phyloP scores from a whole-genome alignment of 1,140 invertebrate genomes.

The Asobara japonica region DNA sequence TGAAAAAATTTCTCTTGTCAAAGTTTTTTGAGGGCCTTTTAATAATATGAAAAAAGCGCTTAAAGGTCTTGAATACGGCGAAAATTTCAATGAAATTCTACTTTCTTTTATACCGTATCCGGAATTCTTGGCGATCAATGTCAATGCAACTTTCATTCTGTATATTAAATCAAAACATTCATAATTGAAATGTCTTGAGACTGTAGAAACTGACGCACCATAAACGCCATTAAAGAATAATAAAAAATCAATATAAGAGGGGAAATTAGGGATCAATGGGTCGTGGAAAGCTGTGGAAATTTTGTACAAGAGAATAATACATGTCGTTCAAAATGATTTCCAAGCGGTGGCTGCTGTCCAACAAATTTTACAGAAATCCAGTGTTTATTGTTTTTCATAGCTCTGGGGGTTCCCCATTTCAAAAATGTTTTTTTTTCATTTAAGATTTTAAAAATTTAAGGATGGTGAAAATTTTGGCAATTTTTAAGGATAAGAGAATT shows the following conservation, averaged over 20 bases:
- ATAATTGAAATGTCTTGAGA: neutral
- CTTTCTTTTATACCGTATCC: neutral
- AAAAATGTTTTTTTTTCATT: no score
- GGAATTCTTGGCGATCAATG: neutral
- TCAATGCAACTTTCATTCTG: neutral
- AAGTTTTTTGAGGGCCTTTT: no score
- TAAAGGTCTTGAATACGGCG: neutral
- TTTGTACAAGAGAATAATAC: neutral
- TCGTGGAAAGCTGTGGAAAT: neutral
- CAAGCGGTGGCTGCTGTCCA: no score
- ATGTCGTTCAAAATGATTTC: no score
- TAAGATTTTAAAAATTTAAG: no score
- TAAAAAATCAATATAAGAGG: neutral
- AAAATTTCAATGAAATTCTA: neutral
- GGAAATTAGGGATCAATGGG: neutral
- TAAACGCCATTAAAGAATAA: neutral
- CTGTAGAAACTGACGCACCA: neutral
- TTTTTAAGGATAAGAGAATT: no score
- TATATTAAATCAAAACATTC: neutral
- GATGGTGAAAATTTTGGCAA: no score
- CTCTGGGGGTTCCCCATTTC: no score
- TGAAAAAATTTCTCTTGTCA: no score
- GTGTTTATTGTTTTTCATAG: no score
- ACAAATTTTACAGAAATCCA: no score
- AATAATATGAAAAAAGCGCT: no score